Percentiles rank a stretch among this genome's conserved stretches.
Conservation (phyloP, 2,113 vertebrate species). For the Alethe castanea region DNA sequence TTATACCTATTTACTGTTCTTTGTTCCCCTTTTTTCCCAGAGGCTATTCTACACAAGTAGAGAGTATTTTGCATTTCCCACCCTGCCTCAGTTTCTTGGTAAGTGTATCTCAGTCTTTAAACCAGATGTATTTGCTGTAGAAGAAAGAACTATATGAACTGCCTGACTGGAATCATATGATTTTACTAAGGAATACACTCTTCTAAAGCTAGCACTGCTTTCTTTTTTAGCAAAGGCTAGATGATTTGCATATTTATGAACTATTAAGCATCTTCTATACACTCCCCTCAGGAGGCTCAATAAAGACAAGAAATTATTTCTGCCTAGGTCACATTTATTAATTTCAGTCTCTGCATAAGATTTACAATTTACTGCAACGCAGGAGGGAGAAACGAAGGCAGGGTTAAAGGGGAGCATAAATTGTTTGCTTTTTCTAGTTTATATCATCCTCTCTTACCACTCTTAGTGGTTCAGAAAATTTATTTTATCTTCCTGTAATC, state of each 20-base stretch:
- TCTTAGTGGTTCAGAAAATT: slow-evolving; percentile 32
- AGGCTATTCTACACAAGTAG: neutral
- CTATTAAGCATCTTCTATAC: slow-evolving; percentile 32
- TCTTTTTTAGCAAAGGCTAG: neutral
- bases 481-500: slow-evolving; percentile 66
- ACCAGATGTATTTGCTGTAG: neutral
- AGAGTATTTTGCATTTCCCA: neutral
- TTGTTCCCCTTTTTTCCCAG: neutral
- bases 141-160: neutral
- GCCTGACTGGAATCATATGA: neutral
- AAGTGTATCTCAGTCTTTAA: neutral
- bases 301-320: slow-evolving; percentile 60
- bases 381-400: slow-evolving; percentile 37
- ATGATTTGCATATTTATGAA: slow-evolving; percentile 53
- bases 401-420: slow-evolving; percentile 40
- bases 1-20: neutral
- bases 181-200: neutral
- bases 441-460: neutral
- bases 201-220: neutral
- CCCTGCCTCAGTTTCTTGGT: neutral
- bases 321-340: slow-evolving; percentile 48
- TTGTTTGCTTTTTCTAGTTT: slow-evolving; percentile 27
- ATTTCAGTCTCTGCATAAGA: slow-evolving; percentile 51
- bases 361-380: slow-evolving; percentile 49
- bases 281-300: slow-evolving; percentile 17